Evolutionary conservation across 2,797 vertebrate genomes (phyloP), one percentile per base, ranked within the genome.

Genomic region (Pipistrellus pygmaeus): DNA sequence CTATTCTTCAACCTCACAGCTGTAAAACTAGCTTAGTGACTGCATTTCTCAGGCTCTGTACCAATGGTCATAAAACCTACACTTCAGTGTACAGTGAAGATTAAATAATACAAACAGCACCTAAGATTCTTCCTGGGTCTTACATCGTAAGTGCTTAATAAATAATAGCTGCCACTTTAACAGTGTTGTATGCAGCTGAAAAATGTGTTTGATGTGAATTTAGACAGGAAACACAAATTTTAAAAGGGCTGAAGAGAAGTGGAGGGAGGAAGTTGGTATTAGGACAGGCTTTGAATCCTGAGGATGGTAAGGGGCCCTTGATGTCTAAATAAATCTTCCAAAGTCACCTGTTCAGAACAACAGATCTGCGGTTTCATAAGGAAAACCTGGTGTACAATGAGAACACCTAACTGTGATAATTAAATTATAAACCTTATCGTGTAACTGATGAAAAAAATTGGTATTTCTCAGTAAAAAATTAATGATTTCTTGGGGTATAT

Each of bases 261-360:
- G 9, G 20, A 90, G 32, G 30, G 23, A 69, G 32, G 73, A 88
- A 83, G 9, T 23, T 80, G n/a, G 38, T 86, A 48, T 91, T 57
- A 53, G 17, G 66, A 71, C 14, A 80, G 83, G 21, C 14, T 89
- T 73, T 91, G 69, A 85, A 60, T 53, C 62, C 27, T 69, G 44
- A 93, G 88, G 71, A 44, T 75, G 68, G 69, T 91, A 78, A 60
- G 32, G 25, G 71, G 14, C 5, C 30, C n/a, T 62, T 35, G 3
- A 57, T 6, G 10, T 32, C 71, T 48, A 83, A 72, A 48, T 71
- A 91, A 48, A 83, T 78, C 76, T 55, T 30, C 20, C 15, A 69
- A 92, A 88, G 51, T 76, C 30, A 4, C 32, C 32, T 78, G 8
- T 62, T 90, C 71, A 90, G 57, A 95, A 84, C 11, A 85, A 90